Conservation (phyloP, 2,113 vertebrate genomes). For the Marmota flaviventris region DNA sequence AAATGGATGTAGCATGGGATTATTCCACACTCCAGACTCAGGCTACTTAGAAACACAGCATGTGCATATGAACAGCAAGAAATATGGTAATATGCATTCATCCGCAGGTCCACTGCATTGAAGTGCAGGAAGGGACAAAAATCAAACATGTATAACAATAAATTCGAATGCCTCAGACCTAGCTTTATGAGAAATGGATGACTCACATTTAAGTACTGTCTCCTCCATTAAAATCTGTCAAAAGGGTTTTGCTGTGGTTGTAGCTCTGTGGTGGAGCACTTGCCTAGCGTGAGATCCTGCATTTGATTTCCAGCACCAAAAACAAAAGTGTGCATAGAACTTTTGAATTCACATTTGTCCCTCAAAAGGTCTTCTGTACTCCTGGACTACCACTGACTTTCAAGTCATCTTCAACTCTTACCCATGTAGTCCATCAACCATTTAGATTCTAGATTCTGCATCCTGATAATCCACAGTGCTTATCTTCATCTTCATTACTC, state of each 20-base stretch:
- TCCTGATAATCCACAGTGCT: not conserved
- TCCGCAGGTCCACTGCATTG: not conserved
- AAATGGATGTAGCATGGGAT: not conserved
- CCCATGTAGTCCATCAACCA: not conserved
- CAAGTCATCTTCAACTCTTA: not conserved
- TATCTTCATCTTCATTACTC: not conserved
- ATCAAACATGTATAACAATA: not conserved
- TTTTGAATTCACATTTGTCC: not conserved
- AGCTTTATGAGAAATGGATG: slow-evolving; percentile 16
- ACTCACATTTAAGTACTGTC: not conserved
- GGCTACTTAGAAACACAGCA: not conserved
- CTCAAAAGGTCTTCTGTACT: not conserved
- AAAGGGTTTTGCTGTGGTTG: not conserved
- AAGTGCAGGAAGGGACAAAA: not conserved
- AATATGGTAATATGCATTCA: not conserved
- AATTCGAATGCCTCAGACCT: not conserved
- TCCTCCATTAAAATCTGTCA: not conserved
- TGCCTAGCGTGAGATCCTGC: not conserved
- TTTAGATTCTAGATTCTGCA: not conserved
- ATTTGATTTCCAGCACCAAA: too few relatives aligned
- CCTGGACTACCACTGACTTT: not conserved
- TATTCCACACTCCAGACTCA: not conserved
- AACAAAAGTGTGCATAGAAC: not conserved
- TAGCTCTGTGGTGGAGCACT: not conserved
- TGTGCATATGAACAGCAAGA: not conserved